A percentile compares a stretch with the other conserved stretches of the same genome.
Conservation (phyloP, 2,797 vertebrate genomes). For the Anguilla obscura region DNA sequence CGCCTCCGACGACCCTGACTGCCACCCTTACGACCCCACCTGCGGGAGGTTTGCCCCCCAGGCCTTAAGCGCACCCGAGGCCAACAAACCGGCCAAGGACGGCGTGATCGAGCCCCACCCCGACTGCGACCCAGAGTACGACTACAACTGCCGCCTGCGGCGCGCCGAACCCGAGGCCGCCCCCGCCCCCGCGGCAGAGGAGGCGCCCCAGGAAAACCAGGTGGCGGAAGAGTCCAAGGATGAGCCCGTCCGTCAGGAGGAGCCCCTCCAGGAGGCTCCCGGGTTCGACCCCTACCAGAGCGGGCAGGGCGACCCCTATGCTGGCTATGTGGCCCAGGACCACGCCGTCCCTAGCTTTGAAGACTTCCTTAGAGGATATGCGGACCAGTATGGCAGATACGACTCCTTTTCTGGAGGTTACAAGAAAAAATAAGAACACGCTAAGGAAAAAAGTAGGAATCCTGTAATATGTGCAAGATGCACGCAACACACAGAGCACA, state of each 20-base stretch:
- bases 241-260: background rate
- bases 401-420: slow-evolving; percentile 7
- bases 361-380: slow-evolving; percentile 66
- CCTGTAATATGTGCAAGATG: slow-evolving; percentile 15
- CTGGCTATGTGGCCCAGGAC: slow-evolving; percentile 36
- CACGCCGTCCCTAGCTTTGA: slow-evolving; percentile 59
- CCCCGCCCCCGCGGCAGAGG: slow-evolving; percentile 38
- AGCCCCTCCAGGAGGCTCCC: slow-evolving; percentile 16
- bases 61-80: slow-evolving; percentile 6
- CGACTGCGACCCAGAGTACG: slow-evolving; percentile 74
- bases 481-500: slow-evolving; percentile 32
- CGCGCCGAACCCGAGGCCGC: slow-evolving; percentile 43
- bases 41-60: slow-evolving; percentile 62
- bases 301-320: slow-evolving; percentile 45
- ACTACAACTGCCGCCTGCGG: slow-evolving; percentile 76
- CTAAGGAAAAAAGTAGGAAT: background rate
- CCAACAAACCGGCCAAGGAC: slow-evolving; percentile 41
- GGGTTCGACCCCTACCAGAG: slow-evolving; percentile 6
- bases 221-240: background rate
- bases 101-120: slow-evolving; percentile 71
- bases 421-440: slow-evolving; percentile 58
- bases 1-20: slow-evolving; percentile 48
- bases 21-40: slow-evolving; percentile 74
- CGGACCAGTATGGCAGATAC: slow-evolving; percentile 51
- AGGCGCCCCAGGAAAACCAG: slow-evolving; percentile 40